These are phyloP conservation scores for Lamprologus speciosus DNA, from an alignment of 2,113 vertebrate species.

Conservation along the genomic window DNA sequence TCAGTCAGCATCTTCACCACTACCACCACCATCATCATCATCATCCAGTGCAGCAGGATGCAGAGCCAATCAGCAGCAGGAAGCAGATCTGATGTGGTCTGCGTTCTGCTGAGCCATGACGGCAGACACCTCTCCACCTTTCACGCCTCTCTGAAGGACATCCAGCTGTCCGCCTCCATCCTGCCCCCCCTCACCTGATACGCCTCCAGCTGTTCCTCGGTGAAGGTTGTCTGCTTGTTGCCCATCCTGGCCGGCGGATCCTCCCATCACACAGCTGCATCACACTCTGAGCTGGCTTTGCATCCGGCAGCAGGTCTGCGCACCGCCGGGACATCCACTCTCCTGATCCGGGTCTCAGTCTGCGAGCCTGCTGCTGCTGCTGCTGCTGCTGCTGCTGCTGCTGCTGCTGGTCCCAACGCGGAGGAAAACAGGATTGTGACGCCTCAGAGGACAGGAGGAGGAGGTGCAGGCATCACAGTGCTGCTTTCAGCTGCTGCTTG, in stretches of 20 bases:
- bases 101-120: neutral
- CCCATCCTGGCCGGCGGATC: slow-evolving; percentile 79
- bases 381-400: neutral
- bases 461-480: neutral
- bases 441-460: neutral
- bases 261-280: slow-evolving; percentile 74
- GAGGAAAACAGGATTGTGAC: neutral
- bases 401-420: neutral
- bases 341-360: neutral
- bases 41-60: neutral
- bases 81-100: neutral
- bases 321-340: neutral
- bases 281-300: slow-evolving; percentile 53
- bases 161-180: neutral
- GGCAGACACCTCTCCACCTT: neutral
- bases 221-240: slow-evolving; percentile 94
- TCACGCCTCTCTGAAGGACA: neutral
- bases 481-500: slow-evolving; percentile 4
- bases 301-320: neutral
- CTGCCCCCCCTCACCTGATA: slow-evolving; percentile 74
- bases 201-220: slow-evolving; percentile 89
- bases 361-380: neutral
- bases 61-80: slow-evolving; percentile 9
- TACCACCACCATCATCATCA: neutral
- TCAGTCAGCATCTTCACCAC: neutral